A percentile compares a stretch with the other conserved stretches of the same genome.
Evolutionary conservation across 2,797 vertebrate genomes (phyloP).

Genomic region (Sebastes itinus): DNA sequence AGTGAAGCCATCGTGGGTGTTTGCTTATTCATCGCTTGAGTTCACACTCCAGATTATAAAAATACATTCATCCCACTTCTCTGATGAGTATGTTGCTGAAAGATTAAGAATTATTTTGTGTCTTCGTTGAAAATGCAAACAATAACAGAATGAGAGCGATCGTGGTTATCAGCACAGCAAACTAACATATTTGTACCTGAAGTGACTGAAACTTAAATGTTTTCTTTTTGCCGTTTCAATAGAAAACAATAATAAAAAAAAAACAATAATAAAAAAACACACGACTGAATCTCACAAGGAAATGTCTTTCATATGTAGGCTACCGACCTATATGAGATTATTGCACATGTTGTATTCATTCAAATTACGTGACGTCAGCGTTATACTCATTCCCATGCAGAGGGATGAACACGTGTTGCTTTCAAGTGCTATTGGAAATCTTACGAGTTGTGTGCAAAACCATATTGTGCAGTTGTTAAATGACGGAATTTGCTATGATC

Average conservation of each 20-base stretch:
- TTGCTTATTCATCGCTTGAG: not conserved
- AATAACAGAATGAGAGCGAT: not conserved
- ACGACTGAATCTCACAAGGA: accelerated
- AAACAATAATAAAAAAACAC: accelerated
- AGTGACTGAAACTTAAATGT: not conserved
- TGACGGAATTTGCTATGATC: not conserved
- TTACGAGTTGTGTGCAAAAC: not conserved
- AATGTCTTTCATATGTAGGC: not conserved
- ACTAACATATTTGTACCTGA: not conserved
- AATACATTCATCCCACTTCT: not conserved
- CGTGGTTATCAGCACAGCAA: too few relatives aligned
- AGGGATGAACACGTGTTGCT: conserved; percentile 12
- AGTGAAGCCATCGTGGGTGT: not conserved
- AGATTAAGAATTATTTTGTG: not conserved
- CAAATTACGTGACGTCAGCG: conserved; percentile 59
- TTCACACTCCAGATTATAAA: not conserved
- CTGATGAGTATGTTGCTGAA: not conserved
- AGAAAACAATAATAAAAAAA: not conserved
- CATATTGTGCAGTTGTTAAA: not conserved
- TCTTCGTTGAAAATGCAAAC: not conserved
- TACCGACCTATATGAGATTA: not conserved
- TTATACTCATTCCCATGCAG: conserved; percentile 2
- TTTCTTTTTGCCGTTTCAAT: not conserved
- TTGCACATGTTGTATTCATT: conserved; percentile 15
- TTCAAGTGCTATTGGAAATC: conserved; percentile 11